Evolutionary conservation across 2,888 invertebrate genomes (phyloP), one percentile per base, ranked within the genome.

Genomic region (Willowsia nigromaculata): DNA sequence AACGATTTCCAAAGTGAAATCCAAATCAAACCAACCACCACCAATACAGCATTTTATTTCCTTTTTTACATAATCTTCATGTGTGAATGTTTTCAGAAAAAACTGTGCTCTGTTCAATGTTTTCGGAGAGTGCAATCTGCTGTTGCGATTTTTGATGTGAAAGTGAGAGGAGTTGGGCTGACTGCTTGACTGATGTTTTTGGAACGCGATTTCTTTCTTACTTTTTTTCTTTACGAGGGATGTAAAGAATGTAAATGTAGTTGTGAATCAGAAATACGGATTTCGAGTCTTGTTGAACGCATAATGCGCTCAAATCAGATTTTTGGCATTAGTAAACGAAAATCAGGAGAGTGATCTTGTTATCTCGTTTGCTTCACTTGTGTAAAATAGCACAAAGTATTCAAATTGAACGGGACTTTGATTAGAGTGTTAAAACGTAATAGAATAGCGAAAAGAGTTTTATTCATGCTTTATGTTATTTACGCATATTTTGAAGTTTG

Each of bases 101-200:
- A 56, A 3, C 4, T 18, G 18, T 27, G 59, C 13, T 68, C 68
- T 68, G 68, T 68, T 68, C 68, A 68, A 68, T 68, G 68, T 68
- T 68, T 68, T 37, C 18, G n/a, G 6, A 68, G 13, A 68, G 68
- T 68, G 37, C 37, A 68, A 68, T 18, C 40, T 68, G 68, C 68
- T 68, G 68, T 25, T 37, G n/a, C n/a, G 37, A 11, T 53, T 53
- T 53, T 7, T 18, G 50, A 18, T 1, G 6, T 1, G 37, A 68
- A 68, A 33, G 68, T 68, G 65, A 65, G 65, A 65, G 65, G 6
- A 30, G 11, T 18, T 37, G 9, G 22, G 68, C 9, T 68, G 68
- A 68, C 18, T 53, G n/a, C 59, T 27, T 68, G 68, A 68, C 27
- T 37, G 68, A 37, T 68, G 68, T 68, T 33, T 68, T 68, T 33